These are phyloP conservation scores for Rhizomys pruinosus DNA, from an alignment of 2,113 vertebrate genomes.

Conservation along the genomic window DNA sequence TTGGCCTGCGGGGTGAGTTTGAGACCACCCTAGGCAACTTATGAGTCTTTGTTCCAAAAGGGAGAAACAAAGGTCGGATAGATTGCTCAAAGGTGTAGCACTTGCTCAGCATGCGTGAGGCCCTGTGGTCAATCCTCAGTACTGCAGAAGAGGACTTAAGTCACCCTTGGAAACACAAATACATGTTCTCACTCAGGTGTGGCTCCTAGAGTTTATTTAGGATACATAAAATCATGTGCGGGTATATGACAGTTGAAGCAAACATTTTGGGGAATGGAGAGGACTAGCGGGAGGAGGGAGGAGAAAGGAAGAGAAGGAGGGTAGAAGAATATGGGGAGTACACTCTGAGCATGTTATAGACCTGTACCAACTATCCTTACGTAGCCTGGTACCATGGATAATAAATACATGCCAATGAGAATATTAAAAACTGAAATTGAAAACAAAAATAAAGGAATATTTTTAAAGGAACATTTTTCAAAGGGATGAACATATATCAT, in stretches of 20 bases:
- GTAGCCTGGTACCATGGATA: not conserved
- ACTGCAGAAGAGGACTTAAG: no score
- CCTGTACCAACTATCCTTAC: not conserved
- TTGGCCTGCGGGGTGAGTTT: not conserved
- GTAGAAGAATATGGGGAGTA: not conserved
- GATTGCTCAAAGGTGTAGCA: no score
- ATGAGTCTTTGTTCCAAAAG: no score
- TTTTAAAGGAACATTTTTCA: no score
- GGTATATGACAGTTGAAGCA: not conserved
- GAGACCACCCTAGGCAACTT: not conserved
- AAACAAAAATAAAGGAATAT: no score
- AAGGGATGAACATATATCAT: not conserved
- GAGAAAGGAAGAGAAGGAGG: no score
- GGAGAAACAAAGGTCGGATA: not conserved
- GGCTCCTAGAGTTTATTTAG: not conserved
- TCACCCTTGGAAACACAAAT: not conserved
- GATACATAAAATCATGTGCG: not conserved
- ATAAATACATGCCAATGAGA: not conserved
- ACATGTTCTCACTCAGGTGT: not conserved
- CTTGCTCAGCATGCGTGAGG: not conserved
- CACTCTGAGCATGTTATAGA: no score
- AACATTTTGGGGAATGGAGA: not conserved
- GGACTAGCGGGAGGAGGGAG: no score
- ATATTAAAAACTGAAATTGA: not conserved
- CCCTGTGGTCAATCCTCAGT: not conserved